These are phyloP conservation scores for Tethya wilhelma DNA, from an alignment of 37 sponge, comb jelly and placozoan genomes.

Conservation along the genomic window DNA sequence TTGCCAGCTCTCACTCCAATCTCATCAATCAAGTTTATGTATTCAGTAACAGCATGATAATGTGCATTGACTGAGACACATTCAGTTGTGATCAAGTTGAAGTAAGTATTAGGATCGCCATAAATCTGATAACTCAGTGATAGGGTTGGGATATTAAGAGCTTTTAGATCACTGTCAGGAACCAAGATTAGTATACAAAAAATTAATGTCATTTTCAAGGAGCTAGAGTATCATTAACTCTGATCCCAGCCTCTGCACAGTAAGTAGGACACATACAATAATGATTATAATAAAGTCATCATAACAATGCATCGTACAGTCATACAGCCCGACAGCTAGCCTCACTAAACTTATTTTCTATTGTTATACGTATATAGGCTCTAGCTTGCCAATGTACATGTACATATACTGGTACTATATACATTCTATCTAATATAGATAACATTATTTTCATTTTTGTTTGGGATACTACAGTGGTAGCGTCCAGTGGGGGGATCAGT, in stretches of 20 bases:
- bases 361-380: too few relatives aligned
- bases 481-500: too few relatives aligned
- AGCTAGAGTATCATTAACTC: slow-evolving; percentile 46
- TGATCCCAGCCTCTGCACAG: slow-evolving; percentile 6
- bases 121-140: slow-evolving; percentile 60
- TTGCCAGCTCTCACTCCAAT: slow-evolving; percentile 63
- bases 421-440: too few relatives aligned
- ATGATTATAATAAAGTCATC: too few relatives aligned
- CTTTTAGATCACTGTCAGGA: not conserved
- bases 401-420: too few relatives aligned
- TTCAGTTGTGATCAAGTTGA: slow-evolving; percentile 59
- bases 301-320: too few relatives aligned
- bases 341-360: too few relatives aligned
- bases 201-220: slow-evolving; percentile 59
- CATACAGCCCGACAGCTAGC: too few relatives aligned
- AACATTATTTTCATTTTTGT: too few relatives aligned
- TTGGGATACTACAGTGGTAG: too few relatives aligned
- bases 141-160: not conserved
- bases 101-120: slow-evolving; percentile 10
- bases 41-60: slow-evolving; percentile 8
- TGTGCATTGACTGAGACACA: slow-evolving; percentile 42
- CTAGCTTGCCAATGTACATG: too few relatives aligned
- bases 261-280: too few relatives aligned
- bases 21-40: slow-evolving; percentile 52
- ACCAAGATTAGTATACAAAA: slow-evolving; percentile 40